Evolutionary conservation across 2,797 vertebrate genomes (phyloP).

Genomic region (Acrossocheilus wenchowensis): DNA sequence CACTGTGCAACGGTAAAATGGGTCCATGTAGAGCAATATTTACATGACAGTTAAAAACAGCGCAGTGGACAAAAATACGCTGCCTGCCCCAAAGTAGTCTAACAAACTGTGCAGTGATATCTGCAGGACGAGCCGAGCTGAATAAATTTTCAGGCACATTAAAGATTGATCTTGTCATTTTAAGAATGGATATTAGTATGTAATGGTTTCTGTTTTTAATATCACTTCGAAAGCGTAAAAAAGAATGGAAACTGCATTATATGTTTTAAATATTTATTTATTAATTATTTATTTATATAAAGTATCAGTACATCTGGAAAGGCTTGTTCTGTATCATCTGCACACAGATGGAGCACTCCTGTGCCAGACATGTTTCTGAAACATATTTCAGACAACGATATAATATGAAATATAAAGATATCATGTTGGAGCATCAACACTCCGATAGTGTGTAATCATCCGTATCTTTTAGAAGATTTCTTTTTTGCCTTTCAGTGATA

Average conservation of each 20-base stretch:
- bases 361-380: slow-evolving; percentile 27
- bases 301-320: slow-evolving; percentile 15
- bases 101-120: not conserved
- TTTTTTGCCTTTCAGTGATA: not conserved
- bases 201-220: not conserved
- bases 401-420: slow-evolving; percentile 37
- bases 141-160: not conserved
- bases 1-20: not conserved
- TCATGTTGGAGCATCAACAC: slow-evolving; percentile 39
- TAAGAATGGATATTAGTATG: not conserved
- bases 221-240: not conserved
- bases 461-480: not conserved
- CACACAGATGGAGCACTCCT: slow-evolving; percentile 41
- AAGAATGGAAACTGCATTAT: not conserved
- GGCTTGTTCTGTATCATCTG: not conserved
- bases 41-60: not conserved
- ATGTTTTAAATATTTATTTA: slow-evolving; percentile 5
- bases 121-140: not conserved
- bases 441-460: not conserved
- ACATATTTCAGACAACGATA: slow-evolving; percentile 23
- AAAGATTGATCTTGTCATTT: not conserved
- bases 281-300: not conserved
- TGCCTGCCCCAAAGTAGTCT: not conserved
- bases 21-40: not conserved
- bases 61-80: not conserved